Base-by-base conservation (phyloP, 2,113 vertebrate genomes). In the Hepsetus odoe region DNA sequence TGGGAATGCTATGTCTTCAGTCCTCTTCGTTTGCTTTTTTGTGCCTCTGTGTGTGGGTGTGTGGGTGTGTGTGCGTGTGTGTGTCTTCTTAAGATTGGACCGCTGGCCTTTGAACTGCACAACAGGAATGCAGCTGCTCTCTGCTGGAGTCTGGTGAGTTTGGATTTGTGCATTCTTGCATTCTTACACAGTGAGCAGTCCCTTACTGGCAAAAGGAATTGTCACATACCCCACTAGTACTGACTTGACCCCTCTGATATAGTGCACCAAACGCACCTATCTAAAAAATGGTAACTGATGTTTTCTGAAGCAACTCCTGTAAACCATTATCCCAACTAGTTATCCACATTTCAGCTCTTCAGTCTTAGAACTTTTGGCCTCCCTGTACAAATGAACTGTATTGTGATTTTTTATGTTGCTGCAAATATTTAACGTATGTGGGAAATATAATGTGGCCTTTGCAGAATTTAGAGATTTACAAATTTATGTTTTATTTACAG, bases 81-180 rank as follows among this genome's bases (percentile, higher is more conserved):
- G 77, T 80, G 49, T 12, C 10, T 53, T 49, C 40, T 40, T 71
- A 13, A 26, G 67, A 42, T 28, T 44, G 22, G 77, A 64, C 14
- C 18, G 55, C 16, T 72, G 51, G 82, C 90, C 90, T 92, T 92
- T 92, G 90, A 92, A 91, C 91, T 84, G 82, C 80, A 79, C 88
- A 86, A 88, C 89, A 91, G 84, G 90, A 93, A 92, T 92, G 90
- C 86, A 85, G 89, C 87, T 87, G 87, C 85, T 90, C 88, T 83
- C 88, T 81, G 87, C 73, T 89, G 89, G 84, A 88, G 89, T 86
- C 82, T 24, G 84, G 82, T 86, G 74, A 79, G 76, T 81, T 64
- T 56, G 68, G 82, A 84, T 85, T 83, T 85, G 79, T 77, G 44
- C 86, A 87, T 89, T 87, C 88, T 90, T 58, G 55, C 71, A 73